Evolutionary conservation across 2,888 invertebrate species (phyloP).

Genomic region (Perizoma affinitatum): DNA sequence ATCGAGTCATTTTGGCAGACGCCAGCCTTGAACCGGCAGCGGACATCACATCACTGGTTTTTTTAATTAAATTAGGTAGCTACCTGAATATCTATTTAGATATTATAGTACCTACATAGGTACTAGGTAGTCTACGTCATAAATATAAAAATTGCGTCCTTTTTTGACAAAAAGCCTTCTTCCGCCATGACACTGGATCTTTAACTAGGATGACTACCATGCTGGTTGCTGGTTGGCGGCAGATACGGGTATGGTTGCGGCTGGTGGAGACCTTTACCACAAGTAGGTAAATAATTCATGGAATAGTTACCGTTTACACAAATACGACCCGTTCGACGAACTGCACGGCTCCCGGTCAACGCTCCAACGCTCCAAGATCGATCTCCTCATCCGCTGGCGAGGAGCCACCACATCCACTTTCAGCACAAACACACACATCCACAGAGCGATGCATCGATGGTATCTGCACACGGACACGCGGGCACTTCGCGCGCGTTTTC

Average conservation of each 20-base stretch:
- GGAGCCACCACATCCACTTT: slow-evolving; percentile 36
- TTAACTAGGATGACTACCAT: no score
- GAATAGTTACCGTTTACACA: slow-evolving; percentile 65
- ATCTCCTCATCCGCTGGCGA: slow-evolving; percentile 55
- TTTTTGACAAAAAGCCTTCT: no score
- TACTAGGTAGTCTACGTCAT: no score
- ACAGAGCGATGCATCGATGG: slow-evolving; percentile 7
- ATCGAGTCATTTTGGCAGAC: slow-evolving; percentile 14
- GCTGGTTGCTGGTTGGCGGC: no score
- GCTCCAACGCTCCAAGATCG: slow-evolving; percentile 69
- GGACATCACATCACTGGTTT: slow-evolving; percentile 4
- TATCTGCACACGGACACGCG: slow-evolving; percentile 37
- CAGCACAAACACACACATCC: slow-evolving; percentile 37
- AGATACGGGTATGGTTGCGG: no score
- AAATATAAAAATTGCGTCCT: no score
- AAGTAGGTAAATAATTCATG: slow-evolving; percentile 31
- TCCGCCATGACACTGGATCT: no score
- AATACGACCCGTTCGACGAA: slow-evolving; percentile 54
- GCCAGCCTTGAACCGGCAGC: slow-evolving; percentile 27
- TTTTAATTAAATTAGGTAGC: no score
- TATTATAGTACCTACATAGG: no score
- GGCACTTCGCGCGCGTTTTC: slow-evolving; percentile 39
- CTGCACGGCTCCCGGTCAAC: slow-evolving; percentile 69
- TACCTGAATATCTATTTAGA: no score
- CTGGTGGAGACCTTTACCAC: no score